phyloP scores from a whole-genome alignment of 2,888 invertebrate genomes.

The Resseliella maxima region DNA sequence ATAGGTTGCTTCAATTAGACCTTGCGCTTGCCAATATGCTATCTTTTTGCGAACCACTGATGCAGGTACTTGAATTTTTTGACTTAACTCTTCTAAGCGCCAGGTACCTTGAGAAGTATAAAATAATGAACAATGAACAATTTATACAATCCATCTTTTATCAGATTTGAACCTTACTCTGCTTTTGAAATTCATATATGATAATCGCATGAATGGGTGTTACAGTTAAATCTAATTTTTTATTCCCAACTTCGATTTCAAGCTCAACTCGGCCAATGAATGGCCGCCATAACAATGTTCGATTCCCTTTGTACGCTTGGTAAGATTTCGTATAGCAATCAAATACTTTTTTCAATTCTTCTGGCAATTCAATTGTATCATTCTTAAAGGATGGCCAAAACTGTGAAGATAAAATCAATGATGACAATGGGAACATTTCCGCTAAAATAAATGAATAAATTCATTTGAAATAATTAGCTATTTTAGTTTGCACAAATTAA shows the following conservation, averaged over 20 bases:
- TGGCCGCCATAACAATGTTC: slow-evolving; percentile 93
- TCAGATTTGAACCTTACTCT: slow-evolving; percentile 69
- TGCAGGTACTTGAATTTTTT: slow-evolving; percentile 86
- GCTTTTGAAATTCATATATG: slow-evolving; percentile 86
- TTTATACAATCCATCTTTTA: not conserved
- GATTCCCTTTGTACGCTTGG: slow-evolving; percentile 90
- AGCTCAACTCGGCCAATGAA: slow-evolving; percentile 92
- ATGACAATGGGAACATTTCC: slow-evolving; percentile 76
- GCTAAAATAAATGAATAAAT: slow-evolving; percentile 54
- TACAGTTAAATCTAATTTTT: slow-evolving; percentile 10
- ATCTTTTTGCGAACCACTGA: slow-evolving; percentile 88
- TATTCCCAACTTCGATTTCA: slow-evolving; percentile 86
- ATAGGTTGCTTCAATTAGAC: slow-evolving; percentile 80
- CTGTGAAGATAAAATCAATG: slow-evolving; percentile 95
- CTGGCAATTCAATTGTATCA: slow-evolving; percentile 88
- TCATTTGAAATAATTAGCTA: not conserved
- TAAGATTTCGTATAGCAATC: slow-evolving; percentile 89
- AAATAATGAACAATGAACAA: not conserved
- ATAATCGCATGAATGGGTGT: slow-evolving; percentile 86
- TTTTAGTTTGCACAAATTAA: not conserved
- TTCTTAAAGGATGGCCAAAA: slow-evolving; percentile 99
- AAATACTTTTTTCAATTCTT: slow-evolving; percentile 81
- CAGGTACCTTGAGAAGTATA: slow-evolving; percentile 70
- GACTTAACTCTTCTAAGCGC: slow-evolving; percentile 87
- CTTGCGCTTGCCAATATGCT: slow-evolving; percentile 94